Percentiles rank a stretch among this genome's conserved stretches.
phyloP scores from a whole-genome alignment of 1,140 invertebrate species.

The Atopsyche davidsoni region DNA sequence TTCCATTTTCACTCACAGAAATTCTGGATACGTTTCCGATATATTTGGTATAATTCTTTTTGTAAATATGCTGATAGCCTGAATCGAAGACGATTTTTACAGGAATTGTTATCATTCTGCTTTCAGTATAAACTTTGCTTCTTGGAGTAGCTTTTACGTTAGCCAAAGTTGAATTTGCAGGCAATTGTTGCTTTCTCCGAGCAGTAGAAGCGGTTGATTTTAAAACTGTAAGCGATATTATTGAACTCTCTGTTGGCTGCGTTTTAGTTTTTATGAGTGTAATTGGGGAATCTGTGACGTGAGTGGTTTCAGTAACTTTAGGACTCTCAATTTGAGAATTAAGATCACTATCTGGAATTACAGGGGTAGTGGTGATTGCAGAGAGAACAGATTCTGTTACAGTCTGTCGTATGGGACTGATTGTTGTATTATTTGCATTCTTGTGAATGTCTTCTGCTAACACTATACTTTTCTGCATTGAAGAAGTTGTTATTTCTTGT shows the following conservation, averaged over 20 bases:
- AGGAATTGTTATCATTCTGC: constrained; percentile 21
- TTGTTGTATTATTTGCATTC: constrained; percentile 10
- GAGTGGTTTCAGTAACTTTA: constrained; percentile 4
- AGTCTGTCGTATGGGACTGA: constrained; percentile 23
- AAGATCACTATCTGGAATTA: background rate
- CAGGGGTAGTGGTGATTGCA: background rate
- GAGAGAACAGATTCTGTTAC: background rate
- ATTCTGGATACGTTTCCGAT: background rate
- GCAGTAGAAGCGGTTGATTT: constrained; percentile 22
- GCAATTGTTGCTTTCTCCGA: constrained; percentile 20
- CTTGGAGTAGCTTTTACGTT: constrained; percentile 4
- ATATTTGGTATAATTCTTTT: background rate
- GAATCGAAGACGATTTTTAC: constrained; percentile 20
- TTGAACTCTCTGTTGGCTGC: constrained; percentile 17
- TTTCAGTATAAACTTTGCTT: background rate
- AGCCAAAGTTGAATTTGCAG: constrained; percentile 12
- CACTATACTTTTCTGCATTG: background rate
- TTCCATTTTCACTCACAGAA: background rate
- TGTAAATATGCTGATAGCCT: constrained; percentile 1
- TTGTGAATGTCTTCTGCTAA: background rate
- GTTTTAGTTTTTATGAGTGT: constrained; percentile 16
- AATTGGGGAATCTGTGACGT: constrained; percentile 18
- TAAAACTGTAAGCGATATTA: constrained; percentile 18
- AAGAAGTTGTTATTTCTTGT: background rate
- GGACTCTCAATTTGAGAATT: constrained; percentile 27